Percentiles rank a stretch among this genome's conserved stretches.
These are phyloP conservation scores for Phyllostomus hastatus DNA, from an alignment of 2,113 vertebrate genomes.

Conservation along the genomic window DNA sequence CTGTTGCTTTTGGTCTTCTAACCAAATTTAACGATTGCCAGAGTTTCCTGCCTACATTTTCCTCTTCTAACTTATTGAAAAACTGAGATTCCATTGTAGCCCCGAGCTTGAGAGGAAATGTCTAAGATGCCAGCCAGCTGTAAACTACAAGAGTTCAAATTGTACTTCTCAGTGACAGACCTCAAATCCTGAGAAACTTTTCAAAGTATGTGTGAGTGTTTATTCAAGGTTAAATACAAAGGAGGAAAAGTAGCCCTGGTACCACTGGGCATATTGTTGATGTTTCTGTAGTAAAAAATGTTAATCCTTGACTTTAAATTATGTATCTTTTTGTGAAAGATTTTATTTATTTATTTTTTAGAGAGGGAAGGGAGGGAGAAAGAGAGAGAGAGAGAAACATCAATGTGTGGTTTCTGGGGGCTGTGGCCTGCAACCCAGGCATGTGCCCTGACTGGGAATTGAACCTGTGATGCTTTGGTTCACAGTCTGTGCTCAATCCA, in stretches of 20 bases:
- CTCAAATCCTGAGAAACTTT: not conserved
- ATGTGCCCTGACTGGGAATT: no score
- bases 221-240: constrained; percentile 37
- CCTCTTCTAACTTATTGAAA: not conserved
- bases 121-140: not conserved
- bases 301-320: constrained; percentile 39
- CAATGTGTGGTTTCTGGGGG: no score
- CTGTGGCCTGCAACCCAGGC: no score
- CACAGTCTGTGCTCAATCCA: no score
- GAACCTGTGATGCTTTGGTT: no score
- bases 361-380: no score
- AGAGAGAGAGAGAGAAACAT: no score
- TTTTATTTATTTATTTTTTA: no score
- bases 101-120: not conserved
- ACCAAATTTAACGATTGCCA: not conserved
- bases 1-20: not conserved
- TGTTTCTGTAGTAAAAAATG: constrained; percentile 17
- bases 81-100: not conserved
- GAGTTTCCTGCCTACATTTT: not conserved
- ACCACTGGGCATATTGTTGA: not conserved
- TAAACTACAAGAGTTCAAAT: not conserved
- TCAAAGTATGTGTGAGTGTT: constrained; percentile 6
- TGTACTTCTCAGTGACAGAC: not conserved
- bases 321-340: no score
- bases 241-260: not conserved